Evolutionary conservation across 1,140 invertebrate genomes (phyloP), one percentile per base, ranked within the genome.

Genomic region (Achatina immaculata): DNA sequence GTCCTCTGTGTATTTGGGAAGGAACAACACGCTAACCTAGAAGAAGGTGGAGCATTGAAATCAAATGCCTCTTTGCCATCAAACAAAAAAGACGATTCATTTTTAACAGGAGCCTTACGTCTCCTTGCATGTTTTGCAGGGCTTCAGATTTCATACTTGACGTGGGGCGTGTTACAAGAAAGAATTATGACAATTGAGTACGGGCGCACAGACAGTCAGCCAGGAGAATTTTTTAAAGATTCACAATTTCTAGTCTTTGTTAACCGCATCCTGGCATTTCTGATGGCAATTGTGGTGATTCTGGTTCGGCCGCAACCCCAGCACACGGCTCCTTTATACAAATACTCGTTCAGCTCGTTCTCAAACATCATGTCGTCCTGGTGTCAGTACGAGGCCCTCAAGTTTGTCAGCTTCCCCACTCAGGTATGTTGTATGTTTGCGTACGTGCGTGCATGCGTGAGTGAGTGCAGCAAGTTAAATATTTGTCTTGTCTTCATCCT

Each of bases 311-410:
- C 84, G n/a, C 94, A 95, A 83, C 94, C 95, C 9, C 92, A 94
- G 9, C 95, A 96, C 86, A 88, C 86, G 16, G 95, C 96, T 72
- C 98, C 98, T 6, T 92, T 99, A 2, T 99, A 99, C 91, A 97
- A 98, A 92, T 99, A 99, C 92, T 96, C 95, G 0, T 99, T 95
- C 92, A 97, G 97, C 90, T 98, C 98, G 0, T 94, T 99, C 85
- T 98, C 97, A 28, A 99, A 99, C 91, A 97, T 99, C 81, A 95
- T 99, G 94, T 99, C 97, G 90, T 98, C 97, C 58, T 99, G 98
- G 98, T 99, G 97, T 91, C 98, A 99, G 92, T 99, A 99, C 90
- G 98, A 99, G 92, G 98, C 98, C 34, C 92, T 99, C 3, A 99
- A 99, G 92, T 99, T 95, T 92, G 96, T 99, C 84, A 98, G 95